Conservation (phyloP, 30 jellyfish, hydroid and myxozoan genomes). For the Pseudorhiza aurosa region DNA sequence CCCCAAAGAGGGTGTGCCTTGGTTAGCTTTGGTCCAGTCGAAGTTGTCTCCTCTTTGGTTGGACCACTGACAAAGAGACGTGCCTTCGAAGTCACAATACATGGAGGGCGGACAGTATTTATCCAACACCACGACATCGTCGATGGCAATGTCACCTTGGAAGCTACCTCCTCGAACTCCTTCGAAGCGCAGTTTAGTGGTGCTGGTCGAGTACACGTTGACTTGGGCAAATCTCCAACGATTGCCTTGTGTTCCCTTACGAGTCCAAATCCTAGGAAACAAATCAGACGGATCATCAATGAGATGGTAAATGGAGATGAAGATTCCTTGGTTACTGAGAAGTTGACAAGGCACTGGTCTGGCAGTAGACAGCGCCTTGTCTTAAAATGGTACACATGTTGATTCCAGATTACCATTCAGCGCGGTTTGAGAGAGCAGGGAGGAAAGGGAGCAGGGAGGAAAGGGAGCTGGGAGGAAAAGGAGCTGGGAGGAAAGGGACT, state of each 20-base stretch:
- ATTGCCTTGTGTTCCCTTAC: conserved; percentile 96
- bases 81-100: conserved; percentile 91
- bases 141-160: conserved; percentile 95
- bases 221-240: conserved; percentile 93
- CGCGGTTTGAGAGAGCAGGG: too few relatives aligned
- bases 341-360: too few relatives aligned
- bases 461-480: too few relatives aligned
- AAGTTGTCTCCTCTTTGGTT: conserved; percentile 83
- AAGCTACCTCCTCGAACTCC: conserved; percentile 86
- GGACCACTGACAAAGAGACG: conserved; percentile 71
- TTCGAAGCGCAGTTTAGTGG: conserved; percentile 77
- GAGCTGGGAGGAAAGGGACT: too few relatives aligned
- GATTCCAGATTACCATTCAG: too few relatives aligned
- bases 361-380: too few relatives aligned
- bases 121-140: conserved; percentile 80
- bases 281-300: neutral
- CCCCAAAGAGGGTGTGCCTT: conserved; percentile 98
- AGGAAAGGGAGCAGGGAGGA: too few relatives aligned
- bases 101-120: conserved; percentile 77
- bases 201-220: conserved; percentile 65
- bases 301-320: too few relatives aligned
- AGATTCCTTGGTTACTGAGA: too few relatives aligned
- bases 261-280: conserved; percentile 76
- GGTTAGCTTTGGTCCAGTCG: conserved; percentile 92
- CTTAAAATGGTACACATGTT: too few relatives aligned